A percentile compares a stretch with the other conserved stretches of the same genome.
Evolutionary conservation across 2,888 invertebrate genomes (phyloP).

Genomic region (Tenodera sinensis): DNA sequence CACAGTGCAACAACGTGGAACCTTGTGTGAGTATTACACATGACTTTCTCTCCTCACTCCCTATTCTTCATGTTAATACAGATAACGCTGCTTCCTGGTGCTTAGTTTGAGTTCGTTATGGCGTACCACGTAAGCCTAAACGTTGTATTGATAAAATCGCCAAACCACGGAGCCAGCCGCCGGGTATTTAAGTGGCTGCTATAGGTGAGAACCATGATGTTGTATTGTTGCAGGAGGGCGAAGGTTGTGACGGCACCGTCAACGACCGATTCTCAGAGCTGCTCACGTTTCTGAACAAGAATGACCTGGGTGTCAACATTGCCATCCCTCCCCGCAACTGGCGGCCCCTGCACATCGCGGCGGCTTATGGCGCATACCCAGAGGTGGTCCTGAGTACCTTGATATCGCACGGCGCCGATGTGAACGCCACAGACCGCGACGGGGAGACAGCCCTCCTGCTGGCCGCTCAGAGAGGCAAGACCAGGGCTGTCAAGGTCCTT

Average conservation of each 20-base stretch:
- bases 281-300: background rate
- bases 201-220: too few relatives aligned
- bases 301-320: background rate
- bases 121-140: too few relatives aligned
- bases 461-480: background rate
- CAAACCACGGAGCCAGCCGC: too few relatives aligned
- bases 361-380: background rate
- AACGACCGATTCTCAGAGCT: background rate
- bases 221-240: background rate
- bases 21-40: background rate
- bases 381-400: background rate
- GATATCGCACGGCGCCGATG: background rate
- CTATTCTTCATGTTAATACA: too few relatives aligned
- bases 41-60: too few relatives aligned
- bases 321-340: background rate
- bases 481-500: background rate
- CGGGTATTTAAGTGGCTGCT: too few relatives aligned
- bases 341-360: background rate
- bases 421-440: background rate
- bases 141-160: too few relatives aligned
- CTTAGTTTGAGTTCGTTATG: too few relatives aligned
- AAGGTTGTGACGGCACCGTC: background rate
- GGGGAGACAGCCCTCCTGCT: background rate
- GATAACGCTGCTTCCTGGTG: too few relatives aligned
- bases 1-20: background rate